Percentiles rank a stretch among this genome's conserved stretches.
phyloP scores from a whole-genome alignment of 2,113 vertebrate genomes.

The Formicarius rufipectus region DNA sequence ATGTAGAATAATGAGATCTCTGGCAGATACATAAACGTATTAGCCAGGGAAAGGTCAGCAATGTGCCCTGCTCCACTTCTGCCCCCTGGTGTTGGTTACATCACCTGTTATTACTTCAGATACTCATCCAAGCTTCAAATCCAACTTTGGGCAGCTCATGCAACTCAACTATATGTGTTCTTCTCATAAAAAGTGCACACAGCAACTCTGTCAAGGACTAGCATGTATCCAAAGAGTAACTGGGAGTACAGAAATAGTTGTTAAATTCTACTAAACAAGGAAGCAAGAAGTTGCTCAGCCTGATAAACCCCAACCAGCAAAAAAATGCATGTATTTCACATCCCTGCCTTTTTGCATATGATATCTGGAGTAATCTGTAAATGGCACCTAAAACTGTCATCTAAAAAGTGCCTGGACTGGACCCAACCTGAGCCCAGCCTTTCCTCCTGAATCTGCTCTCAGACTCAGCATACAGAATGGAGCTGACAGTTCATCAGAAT shows the following conservation, averaged over 20 bases:
- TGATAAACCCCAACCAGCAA: fast-evolving
- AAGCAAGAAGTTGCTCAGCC: not conserved
- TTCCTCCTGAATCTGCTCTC: not conserved
- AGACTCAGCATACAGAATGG: not conserved
- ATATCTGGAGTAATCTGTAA: not conserved
- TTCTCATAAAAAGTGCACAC: not conserved
- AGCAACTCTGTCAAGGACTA: not conserved
- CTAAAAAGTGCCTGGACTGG: no score
- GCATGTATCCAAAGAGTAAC: not conserved
- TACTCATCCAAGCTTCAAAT: not conserved
- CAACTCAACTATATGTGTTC: not conserved
- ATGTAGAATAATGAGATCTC: not conserved
- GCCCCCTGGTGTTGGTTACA: not conserved
- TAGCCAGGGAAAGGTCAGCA: not conserved
- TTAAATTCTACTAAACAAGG: not conserved
- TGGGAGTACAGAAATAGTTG: not conserved
- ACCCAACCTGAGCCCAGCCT: not conserved
- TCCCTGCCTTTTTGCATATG: not conserved
- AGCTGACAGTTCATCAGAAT: not conserved
- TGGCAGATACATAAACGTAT: not conserved
- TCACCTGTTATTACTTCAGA: not conserved
- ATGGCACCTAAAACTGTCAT: not conserved
- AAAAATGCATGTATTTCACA: not conserved
- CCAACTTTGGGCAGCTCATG: not conserved
- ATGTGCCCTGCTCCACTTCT: not conserved